Evolutionary conservation across 2,113 vertebrate genomes (phyloP).

Genomic region (Heterotilapia buettikoferi): DNA sequence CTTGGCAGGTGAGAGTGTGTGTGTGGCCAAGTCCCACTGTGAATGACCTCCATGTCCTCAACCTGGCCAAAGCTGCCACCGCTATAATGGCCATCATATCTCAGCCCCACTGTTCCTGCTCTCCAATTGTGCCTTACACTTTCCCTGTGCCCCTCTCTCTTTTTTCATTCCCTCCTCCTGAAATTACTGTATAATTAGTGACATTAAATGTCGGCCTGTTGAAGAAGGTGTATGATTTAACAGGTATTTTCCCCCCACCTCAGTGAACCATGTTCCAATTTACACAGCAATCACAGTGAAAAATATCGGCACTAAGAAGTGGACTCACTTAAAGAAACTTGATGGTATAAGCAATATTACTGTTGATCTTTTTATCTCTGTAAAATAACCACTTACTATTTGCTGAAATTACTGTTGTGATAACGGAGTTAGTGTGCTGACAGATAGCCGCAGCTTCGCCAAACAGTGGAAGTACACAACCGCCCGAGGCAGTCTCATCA

Average conservation of each 20-base stretch:
- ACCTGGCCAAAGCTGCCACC: constrained; percentile 50
- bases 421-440: constrained; percentile 30
- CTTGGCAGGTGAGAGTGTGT: constrained; percentile 50
- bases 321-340: not conserved
- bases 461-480: constrained; percentile 28
- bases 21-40: constrained; percentile 52
- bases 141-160: not conserved
- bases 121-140: not conserved
- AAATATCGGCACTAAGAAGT: not conserved
- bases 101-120: constrained; percentile 28
- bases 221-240: constrained; percentile 4
- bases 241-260: not conserved
- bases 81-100: constrained; percentile 57
- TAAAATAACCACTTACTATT: constrained; percentile 14
- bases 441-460: constrained; percentile 1
- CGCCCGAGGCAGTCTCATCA: constrained; percentile 41
- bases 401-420: constrained; percentile 10
- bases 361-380: not conserved
- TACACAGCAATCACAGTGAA: not conserved
- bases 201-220: constrained; percentile 12
- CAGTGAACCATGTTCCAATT: not conserved
- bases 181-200: constrained; percentile 24
- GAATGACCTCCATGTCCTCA: constrained; percentile 62
- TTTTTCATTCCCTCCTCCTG: not conserved
- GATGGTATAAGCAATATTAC: not conserved